Base-by-base conservation (phyloP, 2,113 vertebrate species). In the Grallaria varia region DNA sequence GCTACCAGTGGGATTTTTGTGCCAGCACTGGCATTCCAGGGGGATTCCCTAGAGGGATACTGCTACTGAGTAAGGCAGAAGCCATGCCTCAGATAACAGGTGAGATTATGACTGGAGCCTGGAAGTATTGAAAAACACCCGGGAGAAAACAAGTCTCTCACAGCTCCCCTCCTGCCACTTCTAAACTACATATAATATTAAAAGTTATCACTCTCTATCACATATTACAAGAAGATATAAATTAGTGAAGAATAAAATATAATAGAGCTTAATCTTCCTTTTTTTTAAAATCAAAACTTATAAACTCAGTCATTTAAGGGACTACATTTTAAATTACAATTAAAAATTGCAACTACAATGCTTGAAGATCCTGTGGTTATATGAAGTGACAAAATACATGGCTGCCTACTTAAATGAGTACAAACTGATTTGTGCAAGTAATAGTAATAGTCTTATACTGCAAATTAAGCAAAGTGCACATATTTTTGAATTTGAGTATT, bases 211-310 rank as follows among this genome's bases (percentile, higher is more conserved):
- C 59, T 93, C 53, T 69, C 45, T 90, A 80, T 94, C 45, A 79
- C 76, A 33, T 63, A 71, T 80, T 83, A 79, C 42, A 72, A 35
- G 15, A 89, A 77, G 12, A 74, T 83, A 95, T 39, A 94, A 94
- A 75, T 94, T 93, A 95, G 49, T 82, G 60, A 95, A 96, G 85
- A 80, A 75, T 91, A 88, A 87, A 86, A 93, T 79, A 87, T 5
- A 93, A 45, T 2, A 73, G 42, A 77, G 62, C 74, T 60, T 56
- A 35, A 75, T 81, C 90, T 71, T 80, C 33, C 68, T 91, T 81
- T 27, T 31, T 63, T 23, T 27, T 25, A 23, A 56, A 50, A 33
- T 68, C 21, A 89, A 90, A 67, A 72, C 39, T 90, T 85, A 84
- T 4, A 80, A 96, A 88, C 39, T 90, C 66, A 49, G 63, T 63